Base-by-base conservation (phyloP, 2,888 invertebrate species). In the Patella pellucida region DNA sequence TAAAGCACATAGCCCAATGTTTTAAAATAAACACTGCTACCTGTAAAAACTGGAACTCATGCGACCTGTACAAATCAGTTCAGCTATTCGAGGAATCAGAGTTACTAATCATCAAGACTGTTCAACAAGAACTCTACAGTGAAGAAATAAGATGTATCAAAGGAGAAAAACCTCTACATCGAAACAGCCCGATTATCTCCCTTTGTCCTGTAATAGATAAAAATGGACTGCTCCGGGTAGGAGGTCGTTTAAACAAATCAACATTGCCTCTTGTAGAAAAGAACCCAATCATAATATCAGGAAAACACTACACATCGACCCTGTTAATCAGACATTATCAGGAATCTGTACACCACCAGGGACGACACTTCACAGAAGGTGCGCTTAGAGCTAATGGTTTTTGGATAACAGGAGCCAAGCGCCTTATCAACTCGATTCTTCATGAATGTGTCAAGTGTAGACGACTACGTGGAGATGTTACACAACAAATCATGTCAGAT, bases 351-450 rank as follows among this genome's bases (percentile, higher is more conserved):
- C 75, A 52, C n/a, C 78, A 81, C 31, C 83, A 83, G 74, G 81
- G 80, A 7, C 74, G 82, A 14, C 77, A 72, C 62, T 69, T 82
- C n/a, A 81, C 82, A 11, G 81, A 81, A 68, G 78, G 78, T 14
- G 75, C 78, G 9, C 52, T 82, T 2, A 68, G 81, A 23, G 16
- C 68, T 3, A 73, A 56, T 31, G 81, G 82, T 54, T 75, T 69
- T 71, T 82, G 82, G 82, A 76, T 82, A 12, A 72, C 69, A 16
- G 79, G 79, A n/a, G 75, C 50, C 27, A 81, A 80, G 41, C 69
- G 81, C 3, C 31, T 76, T 14, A 51, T 82, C 23, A 69, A 69
- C 3, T 73, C 72, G 4, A 23, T 78, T 23, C 75, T 81, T n/a
- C 77, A 75, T 31, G 14, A 73, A 7, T 81, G 79, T 69, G 70